phyloP scores from a whole-genome alignment of 1,140 invertebrate genomes.

The Pseudomyrmex sp. region DNA sequence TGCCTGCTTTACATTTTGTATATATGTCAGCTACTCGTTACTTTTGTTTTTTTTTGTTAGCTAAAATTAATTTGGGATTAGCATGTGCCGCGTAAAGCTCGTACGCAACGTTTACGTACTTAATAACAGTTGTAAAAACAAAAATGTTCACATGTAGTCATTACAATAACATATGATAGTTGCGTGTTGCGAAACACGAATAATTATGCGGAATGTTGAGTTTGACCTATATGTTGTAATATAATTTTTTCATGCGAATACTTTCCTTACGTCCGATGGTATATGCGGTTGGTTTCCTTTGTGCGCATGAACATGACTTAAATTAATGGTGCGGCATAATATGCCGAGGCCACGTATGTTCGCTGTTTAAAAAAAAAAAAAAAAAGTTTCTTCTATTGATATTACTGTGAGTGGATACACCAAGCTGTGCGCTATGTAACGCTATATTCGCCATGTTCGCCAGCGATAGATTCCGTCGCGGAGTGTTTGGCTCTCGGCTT shows the following conservation, averaged over 20 bases:
- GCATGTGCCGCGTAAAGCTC: not conserved
- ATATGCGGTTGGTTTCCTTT: too few relatives aligned
- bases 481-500: too few relatives aligned
- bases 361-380: too few relatives aligned
- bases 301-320: too few relatives aligned
- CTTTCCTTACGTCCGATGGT: not conserved
- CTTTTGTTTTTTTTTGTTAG: conserved; percentile 36
- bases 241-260: not conserved
- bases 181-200: not conserved
- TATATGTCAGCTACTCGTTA: not conserved
- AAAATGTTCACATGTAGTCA: conserved; percentile 14
- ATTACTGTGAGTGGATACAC: too few relatives aligned
- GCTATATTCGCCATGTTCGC: too few relatives aligned
- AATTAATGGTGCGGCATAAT: too few relatives aligned
- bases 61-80: conserved; percentile 57
- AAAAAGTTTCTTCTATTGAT: too few relatives aligned
- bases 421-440: too few relatives aligned
- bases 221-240: conserved; percentile 37
- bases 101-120: conserved; percentile 15
- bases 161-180: conserved; percentile 36
- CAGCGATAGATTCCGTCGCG: too few relatives aligned
- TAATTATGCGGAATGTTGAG: conserved; percentile 6
- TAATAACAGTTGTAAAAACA: conserved; percentile 16
- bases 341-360: too few relatives aligned
- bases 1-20: conserved; percentile 54